A percentile compares a stretch with the other conserved stretches of the same genome.
Conservation (phyloP, 2,797 vertebrate genomes). For the Cirrhinus mrigala region DNA sequence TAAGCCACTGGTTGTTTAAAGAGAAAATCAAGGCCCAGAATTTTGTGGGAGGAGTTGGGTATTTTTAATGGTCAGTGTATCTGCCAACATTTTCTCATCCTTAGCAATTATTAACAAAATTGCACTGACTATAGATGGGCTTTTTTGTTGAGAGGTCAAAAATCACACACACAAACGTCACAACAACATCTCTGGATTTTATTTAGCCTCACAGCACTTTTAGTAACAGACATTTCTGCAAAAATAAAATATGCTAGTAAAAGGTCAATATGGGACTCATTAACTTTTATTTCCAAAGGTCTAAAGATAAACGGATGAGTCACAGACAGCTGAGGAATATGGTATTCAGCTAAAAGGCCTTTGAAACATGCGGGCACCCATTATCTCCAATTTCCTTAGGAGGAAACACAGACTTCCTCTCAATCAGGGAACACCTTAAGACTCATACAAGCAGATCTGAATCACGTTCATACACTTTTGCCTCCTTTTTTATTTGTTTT, state of each 20-base stretch:
- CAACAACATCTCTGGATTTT: slow-evolving; percentile 37
- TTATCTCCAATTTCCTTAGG: slow-evolving; percentile 50
- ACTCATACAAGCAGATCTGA: slow-evolving; percentile 33
- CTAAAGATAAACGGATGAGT: slow-evolving; percentile 1
- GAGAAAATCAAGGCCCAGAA: slow-evolving; percentile 65
- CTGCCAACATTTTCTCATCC: slow-evolving; percentile 9
- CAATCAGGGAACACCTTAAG: slow-evolving; percentile 41
- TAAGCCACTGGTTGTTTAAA: slow-evolving; percentile 76
- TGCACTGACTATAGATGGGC: background rate
- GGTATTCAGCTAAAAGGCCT: slow-evolving; percentile 16
- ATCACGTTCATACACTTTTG: background rate
- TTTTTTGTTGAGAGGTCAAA: background rate
- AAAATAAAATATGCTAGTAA: slow-evolving; percentile 49
- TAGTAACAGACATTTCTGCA: slow-evolving; percentile 21
- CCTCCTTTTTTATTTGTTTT: too few species aligned
- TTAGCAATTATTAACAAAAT: background rate
- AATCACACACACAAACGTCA: slow-evolving; percentile 20
- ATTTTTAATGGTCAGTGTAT: slow-evolving; percentile 51
- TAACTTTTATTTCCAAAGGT: background rate
- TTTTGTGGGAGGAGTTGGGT: slow-evolving; percentile 55
- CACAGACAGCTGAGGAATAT: slow-evolving; percentile 9
- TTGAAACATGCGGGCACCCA: slow-evolving; percentile 14
- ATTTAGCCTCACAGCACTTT: slow-evolving; percentile 29
- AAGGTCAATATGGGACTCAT: background rate
- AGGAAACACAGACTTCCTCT: slow-evolving; percentile 58